Base-by-base conservation (phyloP, 1,140 invertebrate species). In the Lucilia cuprina region DNA sequence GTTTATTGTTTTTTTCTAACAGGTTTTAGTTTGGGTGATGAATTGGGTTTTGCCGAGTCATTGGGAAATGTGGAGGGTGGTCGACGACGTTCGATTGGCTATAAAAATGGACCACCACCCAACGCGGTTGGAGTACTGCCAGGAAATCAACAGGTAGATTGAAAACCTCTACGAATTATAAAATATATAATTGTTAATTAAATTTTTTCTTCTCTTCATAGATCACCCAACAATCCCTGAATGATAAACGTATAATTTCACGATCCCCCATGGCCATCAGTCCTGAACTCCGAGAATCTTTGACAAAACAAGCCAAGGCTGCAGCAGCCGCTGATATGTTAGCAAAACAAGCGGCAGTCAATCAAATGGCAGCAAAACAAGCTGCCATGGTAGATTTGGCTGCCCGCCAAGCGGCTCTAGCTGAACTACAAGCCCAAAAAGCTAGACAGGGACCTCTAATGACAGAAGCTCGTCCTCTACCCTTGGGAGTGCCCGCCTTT, bases 11-110 rank as follows among this genome's bases (percentile, higher is more conserved):
- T 82, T 82, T 3, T 25, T n/a, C n/a, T 87, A 86, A 35, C 82
- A 97, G 96, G 96, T 86, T 96, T 97, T 90, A 96, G 95, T 89
- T 89, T 97, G 77, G 96, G 96, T n/a, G 96, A 97, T 88, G 96
- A 96, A 87, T 91, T 96, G 25, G 96, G 96, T 65, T 96, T 97
- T 87, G 93, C 93, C 84, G 95, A 97, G 87, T 96, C 96, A 0
- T 89, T 96, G 35, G 94, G 95, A 0, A 96, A 96, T 89, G 86
- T 94, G 83, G 96, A 96, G 89, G 92, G 92, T 34, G 93, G 93
- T 84, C 93, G 94, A 85, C 92, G 95, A 83, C 92, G 96, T 85
- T 95, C 95, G 4, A 94, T 93, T 17, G 93, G 88, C 88, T 88
- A 92, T 47, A 93, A 91, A 84, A 93, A 93, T 87, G 93, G 93